phyloP scores from a whole-genome alignment of 2,797 vertebrate species.

The Pyrocephalus nanus region DNA sequence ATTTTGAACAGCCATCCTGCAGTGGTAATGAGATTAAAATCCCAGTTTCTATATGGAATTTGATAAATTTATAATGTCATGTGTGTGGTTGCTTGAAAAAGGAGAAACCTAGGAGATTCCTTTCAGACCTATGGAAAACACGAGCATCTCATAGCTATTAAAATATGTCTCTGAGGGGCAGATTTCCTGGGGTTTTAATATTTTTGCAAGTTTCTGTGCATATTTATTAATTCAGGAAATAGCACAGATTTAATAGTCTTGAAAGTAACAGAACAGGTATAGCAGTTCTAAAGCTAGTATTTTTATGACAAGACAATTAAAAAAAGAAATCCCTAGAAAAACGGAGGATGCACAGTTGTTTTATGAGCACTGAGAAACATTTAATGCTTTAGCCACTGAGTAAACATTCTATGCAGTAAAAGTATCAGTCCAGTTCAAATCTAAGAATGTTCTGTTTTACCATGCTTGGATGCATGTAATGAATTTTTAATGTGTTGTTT shows the following conservation, averaged over 20 bases:
- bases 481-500: conserved; percentile 56
- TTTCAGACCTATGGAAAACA: background rate
- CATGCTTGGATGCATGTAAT: background rate
- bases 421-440: conserved; percentile 37
- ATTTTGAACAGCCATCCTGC: background rate
- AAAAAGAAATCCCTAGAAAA: background rate
- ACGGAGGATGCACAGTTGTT: conserved; percentile 21
- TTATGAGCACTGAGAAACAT: conserved; percentile 8
- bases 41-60: background rate
- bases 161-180: background rate
- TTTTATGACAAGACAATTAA: conserved; percentile 41
- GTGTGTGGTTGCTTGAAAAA: background rate
- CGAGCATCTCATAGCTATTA: background rate
- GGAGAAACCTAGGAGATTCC: background rate
- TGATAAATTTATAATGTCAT: background rate
- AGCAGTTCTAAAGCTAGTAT: conserved; percentile 46
- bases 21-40: background rate
- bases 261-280: conserved; percentile 45
- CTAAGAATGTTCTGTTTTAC: conserved; percentile 18
- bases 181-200: conserved; percentile 36
- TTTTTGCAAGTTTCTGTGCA: background rate
- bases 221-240: conserved; percentile 41
- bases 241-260: conserved; percentile 52
- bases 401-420: conserved; percentile 47
- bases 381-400: conserved; percentile 30